Base-by-base conservation (phyloP, 2,797 vertebrate genomes). In the Triplophysa bombifrons region DNA sequence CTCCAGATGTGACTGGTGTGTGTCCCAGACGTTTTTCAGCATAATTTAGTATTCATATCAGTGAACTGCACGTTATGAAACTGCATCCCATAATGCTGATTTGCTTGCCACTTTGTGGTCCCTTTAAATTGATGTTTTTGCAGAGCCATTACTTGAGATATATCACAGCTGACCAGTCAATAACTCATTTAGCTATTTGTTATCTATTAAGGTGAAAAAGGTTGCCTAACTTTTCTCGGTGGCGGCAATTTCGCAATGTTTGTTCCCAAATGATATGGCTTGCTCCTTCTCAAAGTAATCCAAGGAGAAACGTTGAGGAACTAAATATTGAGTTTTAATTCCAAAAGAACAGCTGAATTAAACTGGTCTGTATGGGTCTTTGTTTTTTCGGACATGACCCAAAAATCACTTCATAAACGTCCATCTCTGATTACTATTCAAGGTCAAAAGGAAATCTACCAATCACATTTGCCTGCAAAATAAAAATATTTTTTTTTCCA, bases 301-400 rank as follows among this genome's bases (percentile, higher is more conserved):
- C 69, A 69, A 38, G 51, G 67, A 79, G 72, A 81, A 69, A 76
- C 80, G 65, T 58, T 58, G 65, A 80, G 58, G 56, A 82, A 74
- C 48, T 81, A 30, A 74, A 56, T 55, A 68, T 74, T 12, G 17
- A 44, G 34, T 51, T 63, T 76, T 76, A 80, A 74, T 68, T 41
- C 19, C 55, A 80, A 78, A 73, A 60, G 65, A 74, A 44, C n/a
- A 80, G 48, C 44, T 27, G 13, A 76, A 34, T 34, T 38, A 55
- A 34, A 25, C 4, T 66, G 30, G 83, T 56, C 55, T 56, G 67
- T 38, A 16, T 63, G 25, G 81, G 71, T 34, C 34, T 58, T 38
- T 76, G 53, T 82, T 34, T 63, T 63, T 41, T 74, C 48, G 55
- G 19, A 30, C 72, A 61, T 58, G 74, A 67, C 61, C 70, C 27